Evolutionary conservation across 1,140 invertebrate genomes (phyloP), one percentile per base, ranked within the genome.

Genomic region (Bombyx mandarina): DNA sequence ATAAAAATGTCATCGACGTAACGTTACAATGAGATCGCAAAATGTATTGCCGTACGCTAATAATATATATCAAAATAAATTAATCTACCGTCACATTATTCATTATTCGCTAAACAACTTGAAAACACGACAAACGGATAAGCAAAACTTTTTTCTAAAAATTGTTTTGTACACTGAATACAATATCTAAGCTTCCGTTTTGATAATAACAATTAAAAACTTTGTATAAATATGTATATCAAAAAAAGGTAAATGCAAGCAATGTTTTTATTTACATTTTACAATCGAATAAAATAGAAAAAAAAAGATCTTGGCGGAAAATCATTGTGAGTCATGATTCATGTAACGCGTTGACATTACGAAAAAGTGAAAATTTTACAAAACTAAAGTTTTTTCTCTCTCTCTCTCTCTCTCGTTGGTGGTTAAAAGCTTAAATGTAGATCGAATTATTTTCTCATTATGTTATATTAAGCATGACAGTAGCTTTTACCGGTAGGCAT

Each of bases 141-240:
- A 84, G 79, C 79, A 82, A 84, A 50, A 77, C 79, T 67, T 65
- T 69, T 71, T 73, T 66, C 67, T 61, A 66, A 67, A 81, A 50
- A 77, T 76, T 70, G 53, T 66, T 18, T 18, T 18, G 12, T 18
- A 18, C 12, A 18, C 12, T 18, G 12, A 18, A 18, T 18, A 18
- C 1, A 18, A 18, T 18, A 18, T 18, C 12, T 18, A 18, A 18
- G 12, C 12, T 18, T 18, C 12, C 12, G 12, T 18, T 18, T 18
- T 18, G 12, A 18, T 18, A 0, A 18, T 18, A 18, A 18, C 12
- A 18, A 18, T 18, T 0, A 18, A 18, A 18, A 18, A 18, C 12
- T 18, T 18, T 18, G 12, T 18, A 18, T 18, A 18, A 18, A 18
- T 18, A 65, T 59, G 67, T 62, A 49, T 71, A 76, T 74, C 67